phyloP scores from a whole-genome alignment of 2,888 invertebrate species.

The Rapana venosa region DNA sequence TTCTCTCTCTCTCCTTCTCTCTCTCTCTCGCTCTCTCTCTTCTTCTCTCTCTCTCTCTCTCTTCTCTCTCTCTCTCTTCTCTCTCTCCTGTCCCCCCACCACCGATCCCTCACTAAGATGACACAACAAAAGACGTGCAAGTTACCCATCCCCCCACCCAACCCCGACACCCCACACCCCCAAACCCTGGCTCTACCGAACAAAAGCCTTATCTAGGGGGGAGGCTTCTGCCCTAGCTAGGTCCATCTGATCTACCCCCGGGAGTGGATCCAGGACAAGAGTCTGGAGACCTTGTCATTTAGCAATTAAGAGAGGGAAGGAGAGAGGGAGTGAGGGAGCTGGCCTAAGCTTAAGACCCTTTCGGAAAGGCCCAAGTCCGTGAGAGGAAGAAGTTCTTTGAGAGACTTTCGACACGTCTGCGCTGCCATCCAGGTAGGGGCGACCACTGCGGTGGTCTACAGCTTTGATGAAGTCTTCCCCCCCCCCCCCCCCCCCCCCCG shows the following conservation, averaged over 20 bases:
- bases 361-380: no score
- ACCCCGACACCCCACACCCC: background rate
- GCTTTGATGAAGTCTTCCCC: no score
- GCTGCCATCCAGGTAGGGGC: no score
- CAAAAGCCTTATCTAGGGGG: background rate
- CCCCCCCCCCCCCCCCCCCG: no score
- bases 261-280: background rate
- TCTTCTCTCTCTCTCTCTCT: background rate
- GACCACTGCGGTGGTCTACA: no score
- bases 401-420: no score
- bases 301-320: background rate
- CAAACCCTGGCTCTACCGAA: background rate
- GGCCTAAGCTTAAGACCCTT: no score
- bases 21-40: background rate
- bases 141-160: no score
- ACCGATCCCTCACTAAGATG: background rate
- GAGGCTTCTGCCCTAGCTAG: no score
- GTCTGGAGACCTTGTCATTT: slow-evolving; percentile 14
- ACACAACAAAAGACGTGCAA: background rate
- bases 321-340: no score
- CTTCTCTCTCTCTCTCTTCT: background rate
- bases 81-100: background rate
- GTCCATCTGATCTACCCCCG: background rate
- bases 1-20: background rate
- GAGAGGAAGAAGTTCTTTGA: no score